These are phyloP conservation scores for Nematolebias whitei DNA, from an alignment of 2,113 vertebrate genomes.

Conservation along the genomic window DNA sequence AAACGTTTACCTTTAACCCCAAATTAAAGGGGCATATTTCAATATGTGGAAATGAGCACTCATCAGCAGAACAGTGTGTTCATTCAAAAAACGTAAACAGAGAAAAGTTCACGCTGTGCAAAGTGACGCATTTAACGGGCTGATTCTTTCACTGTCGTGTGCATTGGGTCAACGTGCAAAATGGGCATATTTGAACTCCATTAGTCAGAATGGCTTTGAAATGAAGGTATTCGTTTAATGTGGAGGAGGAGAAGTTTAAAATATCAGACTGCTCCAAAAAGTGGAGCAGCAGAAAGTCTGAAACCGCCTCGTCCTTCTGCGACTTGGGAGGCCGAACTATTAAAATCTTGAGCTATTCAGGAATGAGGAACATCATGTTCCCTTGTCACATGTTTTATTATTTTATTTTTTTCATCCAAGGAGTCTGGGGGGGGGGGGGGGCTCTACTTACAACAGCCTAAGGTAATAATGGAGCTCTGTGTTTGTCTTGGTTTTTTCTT, in stretches of 20 bases:
- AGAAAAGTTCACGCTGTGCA: neutral
- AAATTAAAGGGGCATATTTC: neutral
- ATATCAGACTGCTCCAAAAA: neutral
- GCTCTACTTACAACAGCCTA: conserved; percentile 35
- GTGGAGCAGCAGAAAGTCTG: conserved; percentile 2
- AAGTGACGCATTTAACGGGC: neutral
- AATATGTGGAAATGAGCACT: neutral
- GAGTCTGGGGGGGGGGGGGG: neutral
- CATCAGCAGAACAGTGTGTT: neutral
- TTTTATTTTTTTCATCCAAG: no score
- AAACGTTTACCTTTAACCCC: neutral
- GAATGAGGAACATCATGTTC: conserved; percentile 61
- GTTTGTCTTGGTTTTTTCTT: conserved; percentile 49
- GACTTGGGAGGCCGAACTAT: conserved; percentile 26
- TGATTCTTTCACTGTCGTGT: neutral
- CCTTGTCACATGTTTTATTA: conserved; percentile 17
- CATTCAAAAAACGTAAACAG: neutral
- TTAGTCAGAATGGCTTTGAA: no score
- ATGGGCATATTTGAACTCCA: neutral
- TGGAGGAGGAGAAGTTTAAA: neutral
- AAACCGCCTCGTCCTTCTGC: conserved; percentile 10
- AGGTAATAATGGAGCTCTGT: conserved; percentile 60
- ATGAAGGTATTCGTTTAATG: no score
- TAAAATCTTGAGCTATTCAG: conserved; percentile 9
- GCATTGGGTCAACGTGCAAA: neutral